These are phyloP conservation scores for Tipula helvola DNA, from an alignment of 2,888 invertebrate genomes.

Conservation along the genomic window DNA sequence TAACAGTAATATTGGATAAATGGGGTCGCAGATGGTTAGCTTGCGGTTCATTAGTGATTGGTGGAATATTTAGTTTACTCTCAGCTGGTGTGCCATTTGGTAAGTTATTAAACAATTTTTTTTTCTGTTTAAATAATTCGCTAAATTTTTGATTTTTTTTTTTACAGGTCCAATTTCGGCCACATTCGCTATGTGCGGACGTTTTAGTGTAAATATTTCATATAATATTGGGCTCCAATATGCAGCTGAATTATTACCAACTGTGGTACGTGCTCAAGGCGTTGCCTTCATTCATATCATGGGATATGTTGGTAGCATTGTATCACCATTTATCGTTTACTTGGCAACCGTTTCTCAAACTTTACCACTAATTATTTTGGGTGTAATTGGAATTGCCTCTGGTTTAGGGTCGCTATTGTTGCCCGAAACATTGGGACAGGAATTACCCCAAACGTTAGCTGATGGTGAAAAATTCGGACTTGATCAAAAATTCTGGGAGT, in stretches of 20 bases:
- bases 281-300: constrained; percentile 77
- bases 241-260: constrained; percentile 76
- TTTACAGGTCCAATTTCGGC: constrained; percentile 57
- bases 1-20: constrained; percentile 55
- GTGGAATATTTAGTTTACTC: constrained; percentile 67
- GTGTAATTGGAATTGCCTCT: constrained; percentile 59
- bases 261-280: constrained; percentile 76
- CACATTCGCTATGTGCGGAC: constrained; percentile 63
- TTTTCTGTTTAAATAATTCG: constrained; percentile 8
- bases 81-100: constrained; percentile 64
- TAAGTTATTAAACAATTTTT: constrained; percentile 26
- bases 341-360: constrained; percentile 57
- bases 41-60: constrained; percentile 66
- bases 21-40: constrained; percentile 80
- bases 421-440: constrained; percentile 76
- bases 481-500: constrained; percentile 69
- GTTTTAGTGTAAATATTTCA: constrained; percentile 78
- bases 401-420: constrained; percentile 65
- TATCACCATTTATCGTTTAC: constrained; percentile 76
- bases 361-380: constrained; percentile 66
- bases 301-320: constrained; percentile 74
- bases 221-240: constrained; percentile 85
- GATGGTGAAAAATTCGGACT: constrained; percentile 79
- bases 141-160: constrained; percentile 11
- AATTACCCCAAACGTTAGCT: constrained; percentile 71